Base-by-base conservation (phyloP, 2,888 invertebrate species). In the Tipula confusa region DNA sequence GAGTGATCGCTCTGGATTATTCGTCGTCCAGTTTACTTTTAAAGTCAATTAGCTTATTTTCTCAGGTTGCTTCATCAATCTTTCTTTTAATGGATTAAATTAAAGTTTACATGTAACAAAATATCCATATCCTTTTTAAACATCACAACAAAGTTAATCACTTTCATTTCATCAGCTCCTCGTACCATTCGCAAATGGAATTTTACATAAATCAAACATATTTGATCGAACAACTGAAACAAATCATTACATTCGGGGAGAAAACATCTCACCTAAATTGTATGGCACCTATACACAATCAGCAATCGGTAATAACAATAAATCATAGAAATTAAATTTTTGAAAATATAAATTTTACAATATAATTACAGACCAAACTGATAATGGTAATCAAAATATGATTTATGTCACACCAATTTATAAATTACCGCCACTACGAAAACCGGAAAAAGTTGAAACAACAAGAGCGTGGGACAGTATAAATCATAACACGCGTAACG, bases 341-440 rank as follows among this genome's bases (percentile, higher is more conserved):
- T 11, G 28, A 29, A 79, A n/a, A n/a, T n/a, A 79, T 79, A 79
- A 79, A 79, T 29, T 29, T 28, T 79, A 79, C 29, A 79, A 79
- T 7, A 79, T 79, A 79, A 79, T 79, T 79, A 79, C 79, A 79
- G 28, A 28, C 3, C 28, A 28, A 79, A 79, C 28, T 79, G 28
- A 79, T 79, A 79, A 79, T 29, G n/a, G 9, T 29, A 79, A 79
- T 79, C 28, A 29, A n/a, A 79, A 79, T 29, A 28, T 29, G 29
- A 79, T 79, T 79, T 79, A 79, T 79, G 79, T 28, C n/a, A 79
- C 79, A 79, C 79, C 79, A 79, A 79, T 79, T 79, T 79, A 28
- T 11, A 11, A 28, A 36, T 36, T 9, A 43, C 43, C 43, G 43
- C 43, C 43, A 43, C 9, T 15, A 15, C 15, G 1, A 11, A 5